A percentile compares a stretch with the other conserved stretches of the same genome.
phyloP scores from a whole-genome alignment of 2,113 vertebrate species.

The Willisornis vidua region DNA sequence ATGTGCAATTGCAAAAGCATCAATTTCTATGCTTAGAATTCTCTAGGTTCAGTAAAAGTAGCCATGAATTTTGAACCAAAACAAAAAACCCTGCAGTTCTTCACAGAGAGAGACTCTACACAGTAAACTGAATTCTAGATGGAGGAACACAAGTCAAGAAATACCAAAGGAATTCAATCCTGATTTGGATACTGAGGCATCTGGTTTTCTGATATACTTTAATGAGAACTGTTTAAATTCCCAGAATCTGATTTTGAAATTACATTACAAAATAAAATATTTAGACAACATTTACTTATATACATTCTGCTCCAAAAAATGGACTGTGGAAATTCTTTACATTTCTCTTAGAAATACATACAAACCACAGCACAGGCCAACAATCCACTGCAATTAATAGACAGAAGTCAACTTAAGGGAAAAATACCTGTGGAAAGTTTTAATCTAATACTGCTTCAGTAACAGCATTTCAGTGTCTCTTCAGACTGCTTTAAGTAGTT shows the following conservation, averaged over 20 bases:
- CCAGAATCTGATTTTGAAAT: background rate
- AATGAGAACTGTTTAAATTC: constrained; percentile 17
- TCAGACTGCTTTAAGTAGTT: background rate
- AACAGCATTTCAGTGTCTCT: background rate
- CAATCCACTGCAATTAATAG: background rate
- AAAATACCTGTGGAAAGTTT: background rate
- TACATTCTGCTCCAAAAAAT: constrained; percentile 29
- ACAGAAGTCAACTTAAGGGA: background rate
- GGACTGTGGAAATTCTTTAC: constrained; percentile 3
- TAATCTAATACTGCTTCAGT: background rate
- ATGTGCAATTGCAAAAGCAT: background rate
- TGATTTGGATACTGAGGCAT: background rate
- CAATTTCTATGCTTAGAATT: background rate
- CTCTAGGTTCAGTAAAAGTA: background rate
- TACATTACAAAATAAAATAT: constrained; percentile 21
- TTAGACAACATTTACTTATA: background rate
- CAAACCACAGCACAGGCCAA: constrained; percentile 8
- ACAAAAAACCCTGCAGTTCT: background rate
- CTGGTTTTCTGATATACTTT: background rate
- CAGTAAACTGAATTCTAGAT: background rate
- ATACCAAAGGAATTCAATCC: background rate
- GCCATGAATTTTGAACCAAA: background rate
- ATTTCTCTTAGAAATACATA: constrained; percentile 49
- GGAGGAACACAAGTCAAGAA: background rate
- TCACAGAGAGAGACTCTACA: background rate